These are phyloP conservation scores for Phallusia fumigata DNA, from an alignment of 23 tunicate species.

Conservation along the genomic window DNA sequence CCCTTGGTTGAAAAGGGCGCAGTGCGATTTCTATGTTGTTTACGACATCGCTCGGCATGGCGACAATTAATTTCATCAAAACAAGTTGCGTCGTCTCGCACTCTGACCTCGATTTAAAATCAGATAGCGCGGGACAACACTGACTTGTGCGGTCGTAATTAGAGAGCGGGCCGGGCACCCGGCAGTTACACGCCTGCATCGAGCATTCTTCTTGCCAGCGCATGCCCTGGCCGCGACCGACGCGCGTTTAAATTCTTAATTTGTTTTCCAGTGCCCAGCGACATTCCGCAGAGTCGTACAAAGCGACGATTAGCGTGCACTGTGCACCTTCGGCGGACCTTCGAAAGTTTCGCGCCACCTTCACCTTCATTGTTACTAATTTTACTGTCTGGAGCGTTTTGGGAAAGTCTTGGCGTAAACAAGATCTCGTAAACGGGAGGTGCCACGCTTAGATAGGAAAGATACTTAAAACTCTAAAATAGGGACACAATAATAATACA, in stretches of 20 bases:
- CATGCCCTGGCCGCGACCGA: not conserved
- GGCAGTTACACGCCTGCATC: slow-evolving; percentile 1
- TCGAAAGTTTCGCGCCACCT: not conserved
- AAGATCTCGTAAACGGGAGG: no score
- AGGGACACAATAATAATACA: no score
- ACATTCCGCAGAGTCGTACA: not conserved
- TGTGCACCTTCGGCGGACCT: not conserved
- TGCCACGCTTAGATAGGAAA: no score
- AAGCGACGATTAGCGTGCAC: not conserved
- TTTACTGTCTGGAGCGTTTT: no score
- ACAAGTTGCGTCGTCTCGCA: not conserved
- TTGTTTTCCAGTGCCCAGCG: not conserved
- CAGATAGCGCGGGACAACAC: slow-evolving; percentile 14
- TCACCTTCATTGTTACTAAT: no score
- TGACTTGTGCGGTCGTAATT: slow-evolving; percentile 7
- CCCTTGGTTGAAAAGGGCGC: not conserved
- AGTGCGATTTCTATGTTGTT: not conserved
- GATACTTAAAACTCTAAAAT: no score
- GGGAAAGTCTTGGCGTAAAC: no score
- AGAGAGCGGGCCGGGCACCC: not conserved
- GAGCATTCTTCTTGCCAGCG: not conserved
- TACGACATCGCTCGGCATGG: not conserved
- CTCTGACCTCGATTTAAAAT: not conserved
- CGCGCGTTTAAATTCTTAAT: not conserved
- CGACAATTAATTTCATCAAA: slow-evolving; percentile 11